These are phyloP conservation scores for Pyrocoelia pectoralis DNA, from an alignment of 2,888 invertebrate species.

Conservation along the genomic window DNA sequence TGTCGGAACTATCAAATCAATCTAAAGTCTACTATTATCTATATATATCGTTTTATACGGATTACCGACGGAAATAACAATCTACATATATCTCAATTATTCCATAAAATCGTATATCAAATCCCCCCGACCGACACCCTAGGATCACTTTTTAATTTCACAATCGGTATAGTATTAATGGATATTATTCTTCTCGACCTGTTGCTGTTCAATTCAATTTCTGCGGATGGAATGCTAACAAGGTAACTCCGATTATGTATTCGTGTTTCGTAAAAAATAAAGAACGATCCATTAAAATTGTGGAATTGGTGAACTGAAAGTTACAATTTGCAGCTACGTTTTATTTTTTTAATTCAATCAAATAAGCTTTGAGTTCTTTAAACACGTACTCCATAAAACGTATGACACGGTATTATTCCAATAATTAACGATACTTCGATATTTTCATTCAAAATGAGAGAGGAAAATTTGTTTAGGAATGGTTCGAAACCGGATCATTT, in stretches of 20 bases:
- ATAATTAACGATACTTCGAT: not conserved
- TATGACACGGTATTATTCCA: not conserved
- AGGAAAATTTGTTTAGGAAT: too few relatives aligned
- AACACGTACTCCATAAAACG: too few relatives aligned
- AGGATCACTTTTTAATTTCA: too few relatives aligned
- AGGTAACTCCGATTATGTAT: not conserved
- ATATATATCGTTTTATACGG: slow-evolving; percentile 16
- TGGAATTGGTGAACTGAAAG: not conserved
- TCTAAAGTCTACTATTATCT: slow-evolving; percentile 24
- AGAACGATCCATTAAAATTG: not conserved
- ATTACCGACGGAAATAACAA: not conserved
- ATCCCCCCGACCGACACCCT: too few relatives aligned
- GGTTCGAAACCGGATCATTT: too few relatives aligned
- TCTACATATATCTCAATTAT: too few relatives aligned
- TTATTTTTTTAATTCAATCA: not conserved
- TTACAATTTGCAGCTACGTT: not conserved
- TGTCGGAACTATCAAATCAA: slow-evolving; percentile 25
- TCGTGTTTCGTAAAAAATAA: not conserved
- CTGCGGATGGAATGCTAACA: not conserved
- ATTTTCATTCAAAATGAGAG: not conserved
- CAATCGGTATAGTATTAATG: not conserved
- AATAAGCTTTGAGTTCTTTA: not conserved
- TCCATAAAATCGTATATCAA: too few relatives aligned
- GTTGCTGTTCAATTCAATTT: not conserved
- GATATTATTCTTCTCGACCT: not conserved